These are phyloP conservation scores for Psephotus haematonotus DNA, from an alignment of 2,113 vertebrate species.

Conservation along the genomic window DNA sequence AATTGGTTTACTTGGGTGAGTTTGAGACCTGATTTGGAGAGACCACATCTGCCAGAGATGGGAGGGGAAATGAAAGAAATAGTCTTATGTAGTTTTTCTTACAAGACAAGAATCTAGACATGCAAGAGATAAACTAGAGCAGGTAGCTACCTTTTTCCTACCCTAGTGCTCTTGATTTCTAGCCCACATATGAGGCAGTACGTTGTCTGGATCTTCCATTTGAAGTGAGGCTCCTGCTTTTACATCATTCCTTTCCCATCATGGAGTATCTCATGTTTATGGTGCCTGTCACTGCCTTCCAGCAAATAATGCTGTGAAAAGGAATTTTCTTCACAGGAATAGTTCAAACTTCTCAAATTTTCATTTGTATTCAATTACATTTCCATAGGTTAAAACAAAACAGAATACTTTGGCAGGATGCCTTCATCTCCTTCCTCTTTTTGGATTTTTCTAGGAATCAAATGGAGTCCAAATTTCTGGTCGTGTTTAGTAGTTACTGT, in stretches of 20 bases:
- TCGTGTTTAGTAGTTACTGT: neutral
- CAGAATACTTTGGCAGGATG: neutral
- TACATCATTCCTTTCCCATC: neutral
- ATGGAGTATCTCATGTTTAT: neutral
- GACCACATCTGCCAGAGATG: rapidly evolving
- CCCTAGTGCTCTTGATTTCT: neutral
- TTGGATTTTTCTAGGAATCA: neutral
- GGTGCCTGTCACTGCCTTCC: neutral
- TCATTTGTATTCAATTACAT: neutral
- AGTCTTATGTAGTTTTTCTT: neutral
- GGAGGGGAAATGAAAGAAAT: neutral
- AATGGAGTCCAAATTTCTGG: neutral
- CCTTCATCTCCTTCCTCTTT: neutral
- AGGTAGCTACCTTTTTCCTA: neutral
- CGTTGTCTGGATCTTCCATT: neutral
- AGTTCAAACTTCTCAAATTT: neutral
- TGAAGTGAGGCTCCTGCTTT: neutral
- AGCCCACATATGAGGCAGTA: rapidly evolving
- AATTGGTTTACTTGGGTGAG: neutral
- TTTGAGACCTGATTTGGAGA: neutral
- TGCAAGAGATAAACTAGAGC: neutral
- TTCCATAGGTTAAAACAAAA: neutral
- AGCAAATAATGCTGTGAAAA: neutral
- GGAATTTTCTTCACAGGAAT: neutral
- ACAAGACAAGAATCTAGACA: neutral